Evolutionary conservation across 2,113 vertebrate genomes (phyloP).

Genomic region (Syngnathus typhle): DNA sequence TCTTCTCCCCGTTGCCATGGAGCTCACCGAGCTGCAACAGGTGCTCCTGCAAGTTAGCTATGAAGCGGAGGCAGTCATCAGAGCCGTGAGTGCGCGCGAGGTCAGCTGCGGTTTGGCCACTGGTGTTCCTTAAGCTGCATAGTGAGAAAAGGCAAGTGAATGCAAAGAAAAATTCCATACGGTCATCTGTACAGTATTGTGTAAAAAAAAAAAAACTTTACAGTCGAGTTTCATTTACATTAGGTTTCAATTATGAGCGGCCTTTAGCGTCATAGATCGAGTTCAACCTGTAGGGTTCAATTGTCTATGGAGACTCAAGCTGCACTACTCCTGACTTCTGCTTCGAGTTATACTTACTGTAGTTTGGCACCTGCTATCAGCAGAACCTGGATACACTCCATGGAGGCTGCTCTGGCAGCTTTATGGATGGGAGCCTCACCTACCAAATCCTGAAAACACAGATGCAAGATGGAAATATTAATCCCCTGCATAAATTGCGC

Average conservation of each 20-base stretch:
- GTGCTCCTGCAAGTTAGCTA: conserved; percentile 76
- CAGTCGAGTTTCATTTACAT: too few relatives aligned
- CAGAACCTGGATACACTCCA: conserved; percentile 89
- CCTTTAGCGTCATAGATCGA: not conserved
- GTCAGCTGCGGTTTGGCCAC: conserved; percentile 91
- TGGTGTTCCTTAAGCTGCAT: conserved; percentile 88
- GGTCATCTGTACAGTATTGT: not conserved
- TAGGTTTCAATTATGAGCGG: too few relatives aligned
- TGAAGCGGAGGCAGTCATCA: conserved; percentile 84
- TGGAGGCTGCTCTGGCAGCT: conserved; percentile 89
- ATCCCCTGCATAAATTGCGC: not conserved
- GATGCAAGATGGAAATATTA: not conserved
- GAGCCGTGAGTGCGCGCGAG: conserved; percentile 90
- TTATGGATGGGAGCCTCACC: conserved; percentile 95
- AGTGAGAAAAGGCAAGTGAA: conserved; percentile 43
- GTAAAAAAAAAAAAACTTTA: not conserved
- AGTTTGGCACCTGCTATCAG: conserved; percentile 84
- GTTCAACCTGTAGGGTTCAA: not conserved
- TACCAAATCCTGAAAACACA: conserved; percentile 82
- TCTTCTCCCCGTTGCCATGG: conserved; percentile 67
- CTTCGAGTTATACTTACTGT: conserved; percentile 77
- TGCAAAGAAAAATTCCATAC: not conserved
- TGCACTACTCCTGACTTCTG: not conserved
- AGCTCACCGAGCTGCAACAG: conserved; percentile 70
- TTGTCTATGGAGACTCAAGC: not conserved